Base-by-base conservation (phyloP, 1,140 invertebrate genomes). In the Radopholus similis region DNA sequence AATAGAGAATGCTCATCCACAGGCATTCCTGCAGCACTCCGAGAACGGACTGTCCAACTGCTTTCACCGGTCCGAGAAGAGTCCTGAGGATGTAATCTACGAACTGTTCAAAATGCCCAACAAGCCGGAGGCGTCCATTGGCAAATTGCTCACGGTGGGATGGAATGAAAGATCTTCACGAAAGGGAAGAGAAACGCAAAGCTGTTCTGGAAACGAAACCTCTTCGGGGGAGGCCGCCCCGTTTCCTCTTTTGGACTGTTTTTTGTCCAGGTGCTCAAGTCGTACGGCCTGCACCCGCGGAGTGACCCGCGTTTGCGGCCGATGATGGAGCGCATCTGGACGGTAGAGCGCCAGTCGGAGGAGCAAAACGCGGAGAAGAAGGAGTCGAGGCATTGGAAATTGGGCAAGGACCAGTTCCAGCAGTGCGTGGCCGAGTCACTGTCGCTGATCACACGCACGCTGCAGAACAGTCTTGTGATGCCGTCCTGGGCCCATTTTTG, bases 401-500 rank as follows among this genome's bases (percentile, higher is more conserved):
- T 55, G 13, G 13, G 21, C 34, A 18, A 13, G 11, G 13, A 15
- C 21, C n/a, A 21, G 32, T 63, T 44, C 44, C 21, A 80, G 77
- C 30, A 80, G 81, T 55, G 71, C 82, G 26, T 54, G 60, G 32
- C 71, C 73, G 35, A 66, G 56, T 21, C n/a, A n/a, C 71, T 82
- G 30, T 63, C 54, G 1, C 83, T 97, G 49, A 93, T 97, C 71
- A 90, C 91, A 2, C 87, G 90, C 78, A 92, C 93, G 11, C 93
- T 97, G 82, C 87, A 90, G 18, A 90, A 92, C 77, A 90, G 96
- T 78, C 93, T 97, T 78, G 89, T 96, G 21, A 92, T 97, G 69
- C 94, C 94, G 1, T 92, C 95, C 78, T 97, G 95, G 84, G 86
- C 88, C 56, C 89, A 89, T 67, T 97, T 97, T 82, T 89, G 89